phyloP scores from a whole-genome alignment of 2,113 vertebrate genomes.

The Oncorhynchus clarkii region DNA sequence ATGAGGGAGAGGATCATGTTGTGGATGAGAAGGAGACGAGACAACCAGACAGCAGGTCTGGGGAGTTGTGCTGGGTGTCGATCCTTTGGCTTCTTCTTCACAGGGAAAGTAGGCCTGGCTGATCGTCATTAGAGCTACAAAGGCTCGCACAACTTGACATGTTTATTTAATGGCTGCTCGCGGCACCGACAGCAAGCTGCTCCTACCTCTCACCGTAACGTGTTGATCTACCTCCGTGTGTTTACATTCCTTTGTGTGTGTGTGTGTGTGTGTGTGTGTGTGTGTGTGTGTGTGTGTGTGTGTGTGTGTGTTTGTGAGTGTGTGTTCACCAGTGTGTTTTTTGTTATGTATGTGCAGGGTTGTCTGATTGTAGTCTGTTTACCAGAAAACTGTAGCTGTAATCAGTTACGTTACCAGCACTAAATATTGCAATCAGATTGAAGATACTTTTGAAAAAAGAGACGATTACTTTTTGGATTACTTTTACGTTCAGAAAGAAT shows the following conservation, averaged over 20 bases:
- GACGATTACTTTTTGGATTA: no score
- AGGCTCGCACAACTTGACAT: conserved; percentile 71
- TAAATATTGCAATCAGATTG: no score
- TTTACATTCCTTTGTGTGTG: conserved; percentile 25
- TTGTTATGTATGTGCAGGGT: no score
- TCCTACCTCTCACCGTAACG: conserved; percentile 70
- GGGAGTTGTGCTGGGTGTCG: conserved; percentile 70
- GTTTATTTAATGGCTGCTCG: conserved; percentile 78
- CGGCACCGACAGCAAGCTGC: conserved; percentile 72
- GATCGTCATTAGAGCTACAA: conserved; percentile 67
- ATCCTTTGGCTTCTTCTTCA: conserved; percentile 70
- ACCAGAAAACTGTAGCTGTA: no score
- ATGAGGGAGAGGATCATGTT: conserved; percentile 46
- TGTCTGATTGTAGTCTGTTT: no score
- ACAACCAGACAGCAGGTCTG: conserved; percentile 58
- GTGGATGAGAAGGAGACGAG: conserved; percentile 45
- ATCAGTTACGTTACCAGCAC: no score
- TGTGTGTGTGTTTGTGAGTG: neutral
- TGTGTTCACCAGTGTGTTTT: neutral
- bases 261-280: neutral
- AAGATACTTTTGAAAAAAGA: no score
- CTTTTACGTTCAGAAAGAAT: no score
- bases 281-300: neutral
- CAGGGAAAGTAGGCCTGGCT: conserved; percentile 63
- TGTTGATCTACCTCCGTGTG: conserved; percentile 65